A percentile compares a stretch with the other conserved stretches of the same genome.
Conservation (phyloP, 2,797 vertebrate genomes). For the Vespertilio murinus region DNA sequence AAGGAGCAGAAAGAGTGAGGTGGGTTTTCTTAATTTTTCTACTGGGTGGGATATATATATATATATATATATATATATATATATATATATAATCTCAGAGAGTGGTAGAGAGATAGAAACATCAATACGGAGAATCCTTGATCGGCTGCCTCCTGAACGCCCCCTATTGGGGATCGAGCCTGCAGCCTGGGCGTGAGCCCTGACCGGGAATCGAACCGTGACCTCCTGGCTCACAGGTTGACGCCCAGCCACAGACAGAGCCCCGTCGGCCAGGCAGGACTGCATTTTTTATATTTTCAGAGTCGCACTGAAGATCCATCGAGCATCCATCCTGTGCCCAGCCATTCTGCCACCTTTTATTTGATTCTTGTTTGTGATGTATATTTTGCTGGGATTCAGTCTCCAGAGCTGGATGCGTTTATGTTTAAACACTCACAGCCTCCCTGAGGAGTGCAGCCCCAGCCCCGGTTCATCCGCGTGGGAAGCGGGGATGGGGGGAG, state of each 20-base stretch:
- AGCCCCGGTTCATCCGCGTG: not conserved
- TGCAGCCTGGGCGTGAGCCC: too few species aligned
- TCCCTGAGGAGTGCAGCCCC: not conserved
- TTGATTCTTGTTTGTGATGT: not conserved
- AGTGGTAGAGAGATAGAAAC: too few species aligned
- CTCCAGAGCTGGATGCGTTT: not conserved
- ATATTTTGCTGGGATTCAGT: not conserved
- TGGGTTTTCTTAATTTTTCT: not conserved
- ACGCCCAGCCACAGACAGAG: too few species aligned
- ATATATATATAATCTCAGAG: too few species aligned
- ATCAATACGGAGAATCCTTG: too few species aligned
- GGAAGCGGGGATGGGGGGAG: not conserved
- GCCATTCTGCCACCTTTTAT: not conserved
- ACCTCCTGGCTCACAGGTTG: too few species aligned
- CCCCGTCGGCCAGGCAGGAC: not conserved
- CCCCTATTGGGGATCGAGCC: too few species aligned
- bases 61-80: too few species aligned
- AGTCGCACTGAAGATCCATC: rapidly evolving
- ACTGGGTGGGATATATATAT: not conserved
- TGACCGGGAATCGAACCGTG: too few species aligned
- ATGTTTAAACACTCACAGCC: conserved; percentile 11
- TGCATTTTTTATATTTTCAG: not conserved
- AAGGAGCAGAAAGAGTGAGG: not conserved
- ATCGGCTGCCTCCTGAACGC: too few species aligned
- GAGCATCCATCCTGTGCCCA: not conserved